Base-by-base conservation (phyloP, 1,140 invertebrate genomes). In the Pseudomyrmex flavicornis region DNA sequence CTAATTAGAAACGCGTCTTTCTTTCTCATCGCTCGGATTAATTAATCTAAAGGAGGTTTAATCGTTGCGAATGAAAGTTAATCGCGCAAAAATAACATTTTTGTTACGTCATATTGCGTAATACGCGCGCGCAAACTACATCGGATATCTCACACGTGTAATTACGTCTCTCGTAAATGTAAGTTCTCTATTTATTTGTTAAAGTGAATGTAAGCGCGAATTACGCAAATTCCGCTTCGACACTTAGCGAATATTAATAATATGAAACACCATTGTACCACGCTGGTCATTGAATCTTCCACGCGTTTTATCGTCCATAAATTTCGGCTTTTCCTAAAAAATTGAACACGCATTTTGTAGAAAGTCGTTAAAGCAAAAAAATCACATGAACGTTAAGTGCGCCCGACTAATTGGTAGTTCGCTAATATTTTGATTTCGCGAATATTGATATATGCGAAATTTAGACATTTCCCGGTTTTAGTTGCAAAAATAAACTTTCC, bases 161-260 rank as follows among this genome's bases (percentile, higher is more conserved):
- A 63, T 72, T 72, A 59, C 20, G n/a, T 15, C 15, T 17, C 13
- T 52, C 52, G 10, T 13, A 12, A 12, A 35, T 13, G 15, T 26
- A 4, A 56, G n/a, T 59, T 56, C 46, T 46, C 0, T n/a, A 20
- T 54, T 54, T 56, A 15, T 46, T 87, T 58, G 13, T 48, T 26
- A 15, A 70, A 84, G 68, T 72, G 56, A 83, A 79, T 12, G 72
- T 76, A 62, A 68, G 66, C n/a, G 12, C 48, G 2, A 9, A 74
- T 89, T 84, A 76, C 65, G 56, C 68, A 83, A 75, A 76, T 69
- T 85, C 65, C 46, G 73, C 12, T 84, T 0, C 35, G 5, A 35
- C 35, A 35, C 35, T 35, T 35, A 4, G 35, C 44, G 56, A 17
- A 44, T 72, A 77, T 66, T 7, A 46, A 13, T 35, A 35, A 20